Percentiles rank a stretch among this genome's conserved stretches.
These are phyloP conservation scores for Meteorus sp. DNA, from an alignment of 1,140 invertebrate genomes.

Conservation along the genomic window DNA sequence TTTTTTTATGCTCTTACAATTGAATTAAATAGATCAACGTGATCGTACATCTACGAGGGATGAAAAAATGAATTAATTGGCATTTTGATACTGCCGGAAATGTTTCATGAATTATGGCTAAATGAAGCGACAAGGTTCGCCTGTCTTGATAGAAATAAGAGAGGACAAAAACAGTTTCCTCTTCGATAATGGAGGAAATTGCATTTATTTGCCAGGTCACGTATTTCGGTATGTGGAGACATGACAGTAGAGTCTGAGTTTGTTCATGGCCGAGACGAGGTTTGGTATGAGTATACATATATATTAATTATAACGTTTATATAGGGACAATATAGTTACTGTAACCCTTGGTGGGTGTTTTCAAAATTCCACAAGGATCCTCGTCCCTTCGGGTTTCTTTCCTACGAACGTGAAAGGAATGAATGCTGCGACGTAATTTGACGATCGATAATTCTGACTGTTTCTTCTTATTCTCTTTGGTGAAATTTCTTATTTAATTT, in stretches of 20 bases:
- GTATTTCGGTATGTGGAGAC: slow-evolving; percentile 24
- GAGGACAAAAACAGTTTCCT: slow-evolving; percentile 27
- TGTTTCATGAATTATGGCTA: too few species aligned
- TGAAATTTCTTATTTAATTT: too few species aligned
- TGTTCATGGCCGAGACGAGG: neutral
- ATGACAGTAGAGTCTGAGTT: neutral
- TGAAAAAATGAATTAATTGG: too few species aligned
- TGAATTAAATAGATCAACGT: too few species aligned
- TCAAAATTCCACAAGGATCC: slow-evolving; percentile 37
- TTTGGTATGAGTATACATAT: slow-evolving; percentile 5
- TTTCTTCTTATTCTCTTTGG: too few species aligned
- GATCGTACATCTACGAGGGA: too few species aligned
- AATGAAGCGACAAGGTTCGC: too few species aligned
- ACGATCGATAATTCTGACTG: neutral
- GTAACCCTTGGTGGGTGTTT: slow-evolving; percentile 33
- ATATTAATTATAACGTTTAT: slow-evolving; percentile 27
- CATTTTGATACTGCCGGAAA: too few species aligned
- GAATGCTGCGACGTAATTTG: neutral
- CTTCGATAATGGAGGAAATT: slow-evolving; percentile 27
- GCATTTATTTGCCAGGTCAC: slow-evolving; percentile 40
- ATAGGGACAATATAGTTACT: too few species aligned
- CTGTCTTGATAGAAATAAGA: too few species aligned
- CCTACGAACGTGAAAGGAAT: slow-evolving; percentile 38
- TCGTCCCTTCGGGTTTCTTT: neutral
- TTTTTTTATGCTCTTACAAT: too few species aligned